These are phyloP conservation scores for Ischnus inquisitorius DNA, from an alignment of 2,888 invertebrate genomes.

Conservation along the genomic window DNA sequence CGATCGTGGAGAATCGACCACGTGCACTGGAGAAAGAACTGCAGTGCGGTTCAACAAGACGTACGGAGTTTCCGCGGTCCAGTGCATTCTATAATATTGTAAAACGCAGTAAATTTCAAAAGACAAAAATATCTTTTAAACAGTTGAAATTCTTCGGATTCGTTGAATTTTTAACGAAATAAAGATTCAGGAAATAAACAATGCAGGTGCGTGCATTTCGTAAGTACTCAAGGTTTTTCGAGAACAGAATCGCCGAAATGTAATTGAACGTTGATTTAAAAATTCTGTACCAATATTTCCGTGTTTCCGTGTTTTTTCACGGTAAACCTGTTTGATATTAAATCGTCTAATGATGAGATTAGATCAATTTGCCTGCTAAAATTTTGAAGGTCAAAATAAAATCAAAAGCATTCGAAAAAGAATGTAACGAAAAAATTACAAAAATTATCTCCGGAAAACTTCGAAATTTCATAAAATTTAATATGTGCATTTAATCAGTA, in stretches of 20 bases:
- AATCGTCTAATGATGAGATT: no score
- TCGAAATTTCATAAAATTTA: no score
- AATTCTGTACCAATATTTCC: not conserved
- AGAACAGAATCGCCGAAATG: not conserved
- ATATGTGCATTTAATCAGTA: no score
- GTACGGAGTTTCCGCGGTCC: not conserved
- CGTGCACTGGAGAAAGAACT: slow-evolving; percentile 19
- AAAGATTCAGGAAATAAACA: not conserved
- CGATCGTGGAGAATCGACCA: slow-evolving; percentile 25
- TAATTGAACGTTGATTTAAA: not conserved
- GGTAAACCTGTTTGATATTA: no score
- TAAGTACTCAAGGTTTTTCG: not conserved
- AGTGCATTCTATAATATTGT: not conserved
- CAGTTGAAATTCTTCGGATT: not conserved
- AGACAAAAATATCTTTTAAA: not conserved
- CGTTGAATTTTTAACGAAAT: not conserved
- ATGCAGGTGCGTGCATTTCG: not conserved
- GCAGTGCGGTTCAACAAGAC: not conserved
- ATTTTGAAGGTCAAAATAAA: no score
- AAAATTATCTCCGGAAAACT: no score
- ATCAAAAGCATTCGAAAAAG: no score
- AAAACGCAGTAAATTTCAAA: not conserved
- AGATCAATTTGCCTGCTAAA: no score
- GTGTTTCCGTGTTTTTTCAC: not conserved
- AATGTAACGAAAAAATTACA: no score